These are phyloP conservation scores for Sus cebifrons DNA, from an alignment of 2,797 vertebrate species.

Conservation along the genomic window DNA sequence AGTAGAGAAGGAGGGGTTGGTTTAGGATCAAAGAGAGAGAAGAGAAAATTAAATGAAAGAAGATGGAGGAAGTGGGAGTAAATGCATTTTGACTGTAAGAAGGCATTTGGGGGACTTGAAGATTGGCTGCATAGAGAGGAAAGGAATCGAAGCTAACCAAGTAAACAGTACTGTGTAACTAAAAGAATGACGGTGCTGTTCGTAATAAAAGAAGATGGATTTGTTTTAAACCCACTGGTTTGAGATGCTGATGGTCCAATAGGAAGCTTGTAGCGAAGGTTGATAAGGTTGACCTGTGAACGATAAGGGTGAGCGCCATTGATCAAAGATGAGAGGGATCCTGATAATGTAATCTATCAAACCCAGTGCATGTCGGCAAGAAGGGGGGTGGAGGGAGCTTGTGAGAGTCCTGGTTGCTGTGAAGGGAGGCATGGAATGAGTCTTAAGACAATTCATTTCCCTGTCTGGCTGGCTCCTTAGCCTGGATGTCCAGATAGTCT, in stretches of 20 bases:
- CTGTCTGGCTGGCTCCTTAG: neutral
- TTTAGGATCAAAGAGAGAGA: neutral
- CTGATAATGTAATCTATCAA: neutral
- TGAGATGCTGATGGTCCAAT: neutral
- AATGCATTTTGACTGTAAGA: neutral
- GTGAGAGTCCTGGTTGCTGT: neutral
- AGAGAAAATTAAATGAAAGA: neutral
- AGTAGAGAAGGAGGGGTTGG: neutral
- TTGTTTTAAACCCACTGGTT: neutral
- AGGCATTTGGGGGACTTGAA: neutral
- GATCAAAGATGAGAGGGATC: neutral
- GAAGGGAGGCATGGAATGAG: neutral
- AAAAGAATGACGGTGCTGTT: neutral
- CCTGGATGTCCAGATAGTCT: neutral
- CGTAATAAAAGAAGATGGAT: constrained; percentile 1
- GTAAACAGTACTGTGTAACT: neutral
- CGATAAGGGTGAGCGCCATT: neutral
- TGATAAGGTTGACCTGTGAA: neutral
- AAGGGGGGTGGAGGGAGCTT: neutral
- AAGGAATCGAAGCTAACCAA: neutral
- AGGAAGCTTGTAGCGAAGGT: neutral
- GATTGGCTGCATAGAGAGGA: neutral
- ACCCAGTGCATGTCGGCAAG: neutral
- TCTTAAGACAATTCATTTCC: neutral
- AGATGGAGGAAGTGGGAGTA: neutral